Conservation (phyloP, 1,140 invertebrate species). For the Lepidurus packardi region DNA sequence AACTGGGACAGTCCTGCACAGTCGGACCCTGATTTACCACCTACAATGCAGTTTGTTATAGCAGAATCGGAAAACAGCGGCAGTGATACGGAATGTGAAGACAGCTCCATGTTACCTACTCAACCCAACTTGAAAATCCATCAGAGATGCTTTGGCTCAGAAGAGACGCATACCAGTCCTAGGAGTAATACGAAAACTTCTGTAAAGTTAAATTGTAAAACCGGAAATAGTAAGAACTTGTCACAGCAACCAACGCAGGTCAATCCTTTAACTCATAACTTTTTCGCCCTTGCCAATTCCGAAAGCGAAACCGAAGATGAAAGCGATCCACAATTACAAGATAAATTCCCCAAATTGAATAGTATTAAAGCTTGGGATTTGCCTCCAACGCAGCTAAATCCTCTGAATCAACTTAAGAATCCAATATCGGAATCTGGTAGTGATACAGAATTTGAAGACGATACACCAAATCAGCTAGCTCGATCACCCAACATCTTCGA, state of each 20-base stretch:
- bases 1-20: neutral
- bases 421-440: neutral
- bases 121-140: neutral
- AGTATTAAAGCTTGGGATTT: neutral
- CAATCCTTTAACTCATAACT: neutral
- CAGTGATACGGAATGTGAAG: neutral
- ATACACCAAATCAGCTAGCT: neutral
- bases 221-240: neutral
- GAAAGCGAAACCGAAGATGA: neutral
- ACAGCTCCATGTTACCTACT: neutral
- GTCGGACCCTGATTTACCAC: neutral
- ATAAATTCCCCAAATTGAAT: neutral
- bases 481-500: neutral
- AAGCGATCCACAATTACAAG: neutral
- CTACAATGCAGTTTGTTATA: neutral
- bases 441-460: neutral
- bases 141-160: neutral
- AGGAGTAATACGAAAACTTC: too few species aligned
- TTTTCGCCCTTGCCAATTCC: neutral
- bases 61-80: neutral
- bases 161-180: neutral
- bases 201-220: too few species aligned
- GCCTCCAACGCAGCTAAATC: neutral
- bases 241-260: neutral
- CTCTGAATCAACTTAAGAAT: neutral